Percentiles rank a stretch among this genome's conserved stretches.
Evolutionary conservation across 2,113 vertebrate genomes (phyloP).

Genomic region (Phalacrocorax aristotelis): DNA sequence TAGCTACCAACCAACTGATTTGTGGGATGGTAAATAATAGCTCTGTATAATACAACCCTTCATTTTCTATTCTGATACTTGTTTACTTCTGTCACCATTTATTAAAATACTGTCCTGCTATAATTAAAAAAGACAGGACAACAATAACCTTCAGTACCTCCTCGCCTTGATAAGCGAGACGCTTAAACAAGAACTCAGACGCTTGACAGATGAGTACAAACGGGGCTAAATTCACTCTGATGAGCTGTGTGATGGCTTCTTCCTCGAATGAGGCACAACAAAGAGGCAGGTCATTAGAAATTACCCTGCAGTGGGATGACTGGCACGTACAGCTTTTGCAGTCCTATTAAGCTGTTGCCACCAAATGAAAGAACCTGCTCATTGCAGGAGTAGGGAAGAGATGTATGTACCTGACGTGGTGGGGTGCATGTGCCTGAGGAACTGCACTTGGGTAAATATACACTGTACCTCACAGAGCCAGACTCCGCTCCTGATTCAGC

Average conservation of each 20-base stretch:
- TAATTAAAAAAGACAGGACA: constrained; percentile 46
- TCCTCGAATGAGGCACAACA: neutral
- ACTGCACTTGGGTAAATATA: rapidly evolving
- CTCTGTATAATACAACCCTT: neutral
- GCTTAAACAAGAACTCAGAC: constrained; percentile 9
- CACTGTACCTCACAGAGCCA: neutral
- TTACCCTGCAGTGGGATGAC: neutral
- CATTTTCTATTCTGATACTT: constrained; percentile 3
- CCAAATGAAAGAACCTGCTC: neutral
- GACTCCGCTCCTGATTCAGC: neutral
- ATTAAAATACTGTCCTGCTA: constrained; percentile 11
- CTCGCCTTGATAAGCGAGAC: neutral
- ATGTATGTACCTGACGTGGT: neutral
- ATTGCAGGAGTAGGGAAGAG: neutral
- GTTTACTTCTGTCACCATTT: constrained; percentile 22
- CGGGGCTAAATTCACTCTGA: constrained; percentile 28
- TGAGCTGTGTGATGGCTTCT: neutral
- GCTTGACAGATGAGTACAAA: constrained; percentile 32
- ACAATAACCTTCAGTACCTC: constrained; percentile 29
- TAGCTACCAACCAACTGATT: neutral
- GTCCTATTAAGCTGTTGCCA: neutral
- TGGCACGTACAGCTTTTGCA: neutral
- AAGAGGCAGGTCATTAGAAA: constrained; percentile 23
- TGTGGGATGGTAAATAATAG: neutral
- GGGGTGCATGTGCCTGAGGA: neutral